Conservation (phyloP, 2,888 invertebrate species). For the Amphipoea oculea region DNA sequence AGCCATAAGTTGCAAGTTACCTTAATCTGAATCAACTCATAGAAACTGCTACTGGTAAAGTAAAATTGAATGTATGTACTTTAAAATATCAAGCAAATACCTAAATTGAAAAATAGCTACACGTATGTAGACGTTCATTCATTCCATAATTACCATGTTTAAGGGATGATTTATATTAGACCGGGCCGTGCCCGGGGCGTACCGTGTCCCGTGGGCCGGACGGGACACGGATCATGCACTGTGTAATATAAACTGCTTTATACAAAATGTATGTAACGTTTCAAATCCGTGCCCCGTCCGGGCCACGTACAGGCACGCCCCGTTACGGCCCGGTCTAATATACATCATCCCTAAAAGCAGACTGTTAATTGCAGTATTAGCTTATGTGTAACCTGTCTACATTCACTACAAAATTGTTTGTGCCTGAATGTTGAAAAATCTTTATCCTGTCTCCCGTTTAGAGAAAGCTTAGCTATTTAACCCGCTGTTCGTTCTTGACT, state of each 20-base stretch:
- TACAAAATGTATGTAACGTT: no score
- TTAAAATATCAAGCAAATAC: not conserved
- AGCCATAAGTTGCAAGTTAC: not conserved
- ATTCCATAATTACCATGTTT: not conserved
- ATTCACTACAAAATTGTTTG: not conserved
- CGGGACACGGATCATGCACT: no score
- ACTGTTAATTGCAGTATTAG: not conserved
- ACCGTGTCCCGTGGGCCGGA: no score
- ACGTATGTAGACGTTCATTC: not conserved
- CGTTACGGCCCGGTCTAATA: no score
- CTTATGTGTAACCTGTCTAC: not conserved
- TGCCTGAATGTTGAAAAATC: not conserved
- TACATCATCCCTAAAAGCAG: not conserved
- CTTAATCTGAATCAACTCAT: not conserved
- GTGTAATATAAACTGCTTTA: no score
- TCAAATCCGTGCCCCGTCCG: no score
- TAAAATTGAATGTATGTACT: not conserved
- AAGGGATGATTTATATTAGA: not conserved
- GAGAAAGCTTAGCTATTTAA: not conserved
- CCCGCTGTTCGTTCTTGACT: constrained; percentile 9
- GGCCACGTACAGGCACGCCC: no score
- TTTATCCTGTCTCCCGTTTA: not conserved
- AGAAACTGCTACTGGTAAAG: not conserved
- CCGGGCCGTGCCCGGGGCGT: no score
- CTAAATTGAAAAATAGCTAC: not conserved